Conservation (phyloP, 2,113 vertebrate genomes). For the Butorides virescens region DNA sequence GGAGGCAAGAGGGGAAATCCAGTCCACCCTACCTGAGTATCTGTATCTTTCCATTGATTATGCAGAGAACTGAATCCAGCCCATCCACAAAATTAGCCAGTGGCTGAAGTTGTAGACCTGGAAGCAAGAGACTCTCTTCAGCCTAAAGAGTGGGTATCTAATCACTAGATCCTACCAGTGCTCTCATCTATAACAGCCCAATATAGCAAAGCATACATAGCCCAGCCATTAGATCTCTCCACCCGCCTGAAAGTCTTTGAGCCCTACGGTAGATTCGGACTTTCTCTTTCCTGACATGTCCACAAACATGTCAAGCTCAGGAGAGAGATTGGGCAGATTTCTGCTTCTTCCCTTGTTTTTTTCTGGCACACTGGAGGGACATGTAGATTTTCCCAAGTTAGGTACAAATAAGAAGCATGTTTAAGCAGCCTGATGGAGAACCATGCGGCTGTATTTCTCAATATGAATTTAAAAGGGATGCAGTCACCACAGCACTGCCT, state of each 20-base stretch:
- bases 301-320: neutral
- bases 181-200: neutral
- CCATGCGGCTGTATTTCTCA: neutral
- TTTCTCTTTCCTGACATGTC: neutral
- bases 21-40: neutral
- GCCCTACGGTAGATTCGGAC: neutral
- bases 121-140: neutral
- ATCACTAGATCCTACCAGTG: neutral
- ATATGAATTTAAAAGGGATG: neutral
- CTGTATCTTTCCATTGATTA: neutral
- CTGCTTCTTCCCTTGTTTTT: neutral
- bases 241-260: neutral
- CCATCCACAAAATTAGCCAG: neutral
- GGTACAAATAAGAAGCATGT: neutral
- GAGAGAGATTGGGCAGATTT: neutral
- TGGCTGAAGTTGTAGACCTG: neutral
- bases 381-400: neutral
- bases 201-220: neutral
- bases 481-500: accelerated
- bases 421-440: neutral
- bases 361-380: neutral
- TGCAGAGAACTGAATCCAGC: neutral
- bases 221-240: neutral
- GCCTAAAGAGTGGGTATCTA: neutral
- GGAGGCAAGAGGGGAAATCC: neutral